Conservation (phyloP, 2,888 invertebrate species). For the Rhagium mordax region DNA sequence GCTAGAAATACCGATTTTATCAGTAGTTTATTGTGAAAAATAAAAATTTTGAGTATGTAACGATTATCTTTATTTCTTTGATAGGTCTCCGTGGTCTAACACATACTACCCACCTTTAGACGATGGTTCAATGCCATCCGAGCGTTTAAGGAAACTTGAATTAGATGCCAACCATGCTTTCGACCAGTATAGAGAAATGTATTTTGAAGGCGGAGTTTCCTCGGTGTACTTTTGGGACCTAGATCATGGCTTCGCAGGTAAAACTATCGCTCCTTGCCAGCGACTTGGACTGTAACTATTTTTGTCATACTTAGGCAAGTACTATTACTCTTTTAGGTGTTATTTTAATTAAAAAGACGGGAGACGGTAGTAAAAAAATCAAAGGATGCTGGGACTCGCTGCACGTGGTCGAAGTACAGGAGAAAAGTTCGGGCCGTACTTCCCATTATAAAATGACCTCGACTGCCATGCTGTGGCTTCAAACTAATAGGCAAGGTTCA, state of each 20-base stretch:
- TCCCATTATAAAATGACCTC: constrained; percentile 99
- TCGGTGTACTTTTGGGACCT: constrained; percentile 99
- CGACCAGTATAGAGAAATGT: constrained; percentile 99
- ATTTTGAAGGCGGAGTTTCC: constrained; percentile 99
- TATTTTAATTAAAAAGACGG: constrained; percentile 98
- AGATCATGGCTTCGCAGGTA: constrained; percentile 97
- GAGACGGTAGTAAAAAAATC: constrained; percentile 98
- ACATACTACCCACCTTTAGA: constrained; percentile 97
- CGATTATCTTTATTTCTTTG: constrained; percentile 22
- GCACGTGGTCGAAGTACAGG: constrained; percentile 98
- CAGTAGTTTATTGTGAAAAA: too few species aligned
- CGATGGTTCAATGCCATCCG: constrained; percentile 99
- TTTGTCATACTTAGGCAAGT: too few species aligned
- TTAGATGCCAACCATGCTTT: constrained; percentile 99
- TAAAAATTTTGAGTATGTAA: too few species aligned
- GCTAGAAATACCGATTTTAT: too few species aligned
- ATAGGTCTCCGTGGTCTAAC: constrained; percentile 98
- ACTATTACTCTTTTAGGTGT: constrained; percentile 80
- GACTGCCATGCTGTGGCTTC: constrained; percentile 99
- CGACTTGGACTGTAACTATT: too few species aligned
- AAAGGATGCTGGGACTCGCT: constrained; percentile 99
- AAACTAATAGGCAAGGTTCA: constrained; percentile 96
- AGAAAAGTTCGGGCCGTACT: constrained; percentile 93
- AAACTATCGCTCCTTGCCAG: constrained; percentile 28
- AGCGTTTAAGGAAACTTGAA: constrained; percentile 94